These are phyloP conservation scores for Toxonevra muliebris DNA, from an alignment of 2,888 invertebrate species.

Conservation along the genomic window DNA sequence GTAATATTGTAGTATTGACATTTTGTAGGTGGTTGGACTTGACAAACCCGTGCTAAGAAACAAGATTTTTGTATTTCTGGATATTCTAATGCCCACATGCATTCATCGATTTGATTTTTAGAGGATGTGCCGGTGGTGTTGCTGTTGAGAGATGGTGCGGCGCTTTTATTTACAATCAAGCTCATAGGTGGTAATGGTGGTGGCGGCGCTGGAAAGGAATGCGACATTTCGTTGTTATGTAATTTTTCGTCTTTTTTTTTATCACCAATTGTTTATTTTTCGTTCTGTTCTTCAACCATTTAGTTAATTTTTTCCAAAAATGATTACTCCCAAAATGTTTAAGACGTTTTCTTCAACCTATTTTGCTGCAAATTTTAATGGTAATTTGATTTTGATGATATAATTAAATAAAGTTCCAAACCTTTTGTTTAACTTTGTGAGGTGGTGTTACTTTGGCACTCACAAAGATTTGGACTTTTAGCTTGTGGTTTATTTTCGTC, in stretches of 20 bases:
- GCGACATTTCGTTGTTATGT: constrained; percentile 36
- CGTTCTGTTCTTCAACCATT: constrained; percentile 2
- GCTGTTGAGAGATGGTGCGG: neutral
- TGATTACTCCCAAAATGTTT: too few species aligned
- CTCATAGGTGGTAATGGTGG: constrained; percentile 5
- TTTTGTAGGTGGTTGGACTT: constrained; percentile 66
- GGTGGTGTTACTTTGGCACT: too few species aligned
- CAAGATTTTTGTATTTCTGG: constrained; percentile 71
- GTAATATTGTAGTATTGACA: constrained; percentile 64
- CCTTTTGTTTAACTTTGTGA: too few species aligned
- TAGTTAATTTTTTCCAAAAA: too few species aligned
- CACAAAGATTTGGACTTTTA: too few species aligned
- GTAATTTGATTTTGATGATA: neutral
- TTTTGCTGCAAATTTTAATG: too few species aligned
- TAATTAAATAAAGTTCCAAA: neutral
- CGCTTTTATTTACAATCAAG: neutral
- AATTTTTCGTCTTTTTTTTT: neutral
- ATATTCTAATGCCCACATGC: constrained; percentile 69
- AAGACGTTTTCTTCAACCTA: too few species aligned
- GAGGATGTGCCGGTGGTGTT: neutral
- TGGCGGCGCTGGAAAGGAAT: constrained; percentile 28
- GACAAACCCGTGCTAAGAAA: constrained; percentile 68
- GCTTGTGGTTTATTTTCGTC: too few species aligned
- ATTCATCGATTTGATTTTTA: constrained; percentile 56
- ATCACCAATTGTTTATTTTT: neutral